Base-by-base conservation (phyloP, 1,140 invertebrate species). In the Pseudomyrmex sp. region DNA sequence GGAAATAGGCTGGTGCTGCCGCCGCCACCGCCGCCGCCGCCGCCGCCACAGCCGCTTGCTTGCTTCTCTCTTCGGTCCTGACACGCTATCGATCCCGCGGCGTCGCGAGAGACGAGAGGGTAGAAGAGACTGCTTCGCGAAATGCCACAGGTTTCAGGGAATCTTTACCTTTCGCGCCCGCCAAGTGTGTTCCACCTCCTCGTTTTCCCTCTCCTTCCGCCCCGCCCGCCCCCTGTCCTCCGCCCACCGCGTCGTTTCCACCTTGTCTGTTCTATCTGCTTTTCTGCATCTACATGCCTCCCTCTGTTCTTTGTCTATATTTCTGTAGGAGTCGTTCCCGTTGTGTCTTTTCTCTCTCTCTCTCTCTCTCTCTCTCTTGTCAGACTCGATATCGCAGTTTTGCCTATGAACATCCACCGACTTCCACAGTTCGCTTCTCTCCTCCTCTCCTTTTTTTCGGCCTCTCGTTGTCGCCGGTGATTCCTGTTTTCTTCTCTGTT, bases 121-220 rank as follows among this genome's bases (percentile, higher is more conserved):
- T 82, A 88, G 86, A 35, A 35, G 35, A 83, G 23, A 18, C 63
- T 56, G 48, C 73, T 73, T 79, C 82, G 86, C 84, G 89, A 88
- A 90, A 90, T 90, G 89, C 90, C 87, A 90, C 90, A 90, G 90
- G 90, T 90, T 90, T 89, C 89, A 90, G 85, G 69, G 79, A 89
- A 87, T 89, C 85, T 89, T 86, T 74, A 77, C 83, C 73, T 82
- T 84, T 89, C 82, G 85, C 86, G 82, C 82, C 86, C 85, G 82
- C 87, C 61, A 79, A 89, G 79, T 74, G 44, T 76, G 65, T 76
- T 82, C 70, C 69, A n/a, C 46, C 8, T 18, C 35, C 4, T 73
- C 15, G 46, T 52, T 52, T 56, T 72, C 76, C 50, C 54, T 63
- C 62, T 58, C n/a, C 48, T 12, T n/a, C 13, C 15, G 18, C 13